A percentile compares a stretch with the other conserved stretches of the same genome.
Conservation (phyloP, 1,140 invertebrate genomes). For the Dinoponera quadriceps region DNA sequence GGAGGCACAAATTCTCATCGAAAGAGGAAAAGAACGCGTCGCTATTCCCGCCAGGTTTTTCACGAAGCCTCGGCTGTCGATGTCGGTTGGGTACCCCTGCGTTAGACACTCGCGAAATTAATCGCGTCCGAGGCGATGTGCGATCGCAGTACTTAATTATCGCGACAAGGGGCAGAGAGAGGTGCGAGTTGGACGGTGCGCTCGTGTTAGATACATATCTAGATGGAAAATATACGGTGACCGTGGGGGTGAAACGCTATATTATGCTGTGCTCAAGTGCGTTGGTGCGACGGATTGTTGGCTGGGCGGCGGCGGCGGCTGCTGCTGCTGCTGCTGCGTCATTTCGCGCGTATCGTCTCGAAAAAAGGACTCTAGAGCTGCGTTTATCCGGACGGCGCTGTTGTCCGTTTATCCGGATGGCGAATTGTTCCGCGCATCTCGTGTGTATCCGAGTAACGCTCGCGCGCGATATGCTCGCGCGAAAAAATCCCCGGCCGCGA, state of each 20-base stretch:
- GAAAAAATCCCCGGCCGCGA: slow-evolving; percentile 21
- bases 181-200: slow-evolving; percentile 66
- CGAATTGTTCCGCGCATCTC: slow-evolving; percentile 26
- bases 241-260: slow-evolving; percentile 60
- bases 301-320: slow-evolving; percentile 62
- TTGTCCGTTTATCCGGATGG: slow-evolving; percentile 23
- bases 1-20: not conserved
- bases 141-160: slow-evolving; percentile 62
- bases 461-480: not conserved
- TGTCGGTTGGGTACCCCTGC: slow-evolving; percentile 13
- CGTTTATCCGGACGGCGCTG: slow-evolving; percentile 49
- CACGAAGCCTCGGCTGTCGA: not conserved
- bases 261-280: slow-evolving; percentile 76
- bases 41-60: not conserved
- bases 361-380: slow-evolving; percentile 59
- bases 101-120: slow-evolving; percentile 36
- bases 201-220: slow-evolving; percentile 65
- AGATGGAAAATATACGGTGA: slow-evolving; percentile 65
- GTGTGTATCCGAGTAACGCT: slow-evolving; percentile 1
- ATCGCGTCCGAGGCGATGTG: slow-evolving; percentile 28
- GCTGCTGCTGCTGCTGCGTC: slow-evolving; percentile 64
- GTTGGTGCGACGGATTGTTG: slow-evolving; percentile 71
- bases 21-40: not conserved
- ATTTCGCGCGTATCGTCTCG: slow-evolving; percentile 51
- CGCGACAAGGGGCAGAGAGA: slow-evolving; percentile 50